A percentile compares a stretch with the other conserved stretches of the same genome.
These are phyloP conservation scores for Temnothorax longispinosus DNA, from an alignment of 1,140 invertebrate genomes.

Conservation along the genomic window DNA sequence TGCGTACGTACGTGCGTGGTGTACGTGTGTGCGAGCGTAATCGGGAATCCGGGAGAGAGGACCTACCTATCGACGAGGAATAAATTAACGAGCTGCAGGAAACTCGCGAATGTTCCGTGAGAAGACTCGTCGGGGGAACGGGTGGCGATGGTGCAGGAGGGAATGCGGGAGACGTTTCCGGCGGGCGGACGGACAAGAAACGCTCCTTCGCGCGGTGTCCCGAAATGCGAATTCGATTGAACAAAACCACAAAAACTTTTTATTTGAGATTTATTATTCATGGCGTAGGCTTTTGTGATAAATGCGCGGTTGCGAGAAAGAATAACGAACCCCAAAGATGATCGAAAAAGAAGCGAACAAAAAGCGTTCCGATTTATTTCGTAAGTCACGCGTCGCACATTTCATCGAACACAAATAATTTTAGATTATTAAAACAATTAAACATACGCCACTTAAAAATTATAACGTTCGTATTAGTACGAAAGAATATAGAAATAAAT, in stretches of 20 bases:
- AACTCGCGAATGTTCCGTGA: conserved; percentile 45
- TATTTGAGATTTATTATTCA: conserved; percentile 47
- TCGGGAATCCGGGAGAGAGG: conserved; percentile 50
- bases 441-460: neutral
- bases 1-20: neutral
- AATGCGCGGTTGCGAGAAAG: conserved; percentile 31
- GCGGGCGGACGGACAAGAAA: conserved; percentile 11
- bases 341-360: neutral
- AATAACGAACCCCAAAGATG: conserved; percentile 5
- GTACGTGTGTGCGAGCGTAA: conserved; percentile 10
- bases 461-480: neutral
- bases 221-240: conserved; percentile 50
- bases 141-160: neutral
- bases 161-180: conserved; percentile 25
- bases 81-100: conserved; percentile 63
- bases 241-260: conserved; percentile 39
- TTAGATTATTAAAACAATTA: neutral
- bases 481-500: neutral
- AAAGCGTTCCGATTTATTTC: neutral
- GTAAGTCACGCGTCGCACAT: neutral
- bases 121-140: conserved; percentile 21
- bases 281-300: neutral
- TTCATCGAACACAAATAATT: neutral
- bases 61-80: conserved; percentile 60
- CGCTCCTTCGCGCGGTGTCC: conserved; percentile 30